A percentile compares a stretch with the other conserved stretches of the same genome.
Evolutionary conservation across 1,140 invertebrate genomes (phyloP).

Genomic region (Rhyzopertha dominica): DNA sequence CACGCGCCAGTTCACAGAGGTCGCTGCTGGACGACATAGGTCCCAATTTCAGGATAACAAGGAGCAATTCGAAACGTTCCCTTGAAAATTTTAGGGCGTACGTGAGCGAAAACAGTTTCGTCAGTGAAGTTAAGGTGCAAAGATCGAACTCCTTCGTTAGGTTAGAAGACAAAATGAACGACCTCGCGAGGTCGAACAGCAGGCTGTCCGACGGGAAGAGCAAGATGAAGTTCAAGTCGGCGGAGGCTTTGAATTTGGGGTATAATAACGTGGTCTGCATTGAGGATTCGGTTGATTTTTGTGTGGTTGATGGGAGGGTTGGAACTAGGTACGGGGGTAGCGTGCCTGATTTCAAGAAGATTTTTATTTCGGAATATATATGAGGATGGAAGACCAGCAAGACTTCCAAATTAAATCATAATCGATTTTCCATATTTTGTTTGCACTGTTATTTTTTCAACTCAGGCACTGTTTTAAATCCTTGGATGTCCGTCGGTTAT

Average conservation of each 20-base stretch:
- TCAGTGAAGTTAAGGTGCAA: constrained; percentile 22
- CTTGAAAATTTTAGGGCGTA: constrained; percentile 39
- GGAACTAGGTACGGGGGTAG: constrained; percentile 46
- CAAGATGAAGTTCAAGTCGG: constrained; percentile 26
- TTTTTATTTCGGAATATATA: constrained; percentile 53
- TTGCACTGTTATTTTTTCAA: too few species aligned
- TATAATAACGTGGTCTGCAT: constrained; percentile 14
- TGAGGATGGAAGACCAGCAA: too few species aligned
- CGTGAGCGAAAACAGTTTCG: constrained; percentile 21
- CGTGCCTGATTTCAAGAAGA: constrained; percentile 52
- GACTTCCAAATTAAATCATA: too few species aligned
- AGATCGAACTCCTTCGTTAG: constrained; percentile 39
- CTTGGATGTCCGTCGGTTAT: too few species aligned
- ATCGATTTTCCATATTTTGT: too few species aligned
- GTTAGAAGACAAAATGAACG: constrained; percentile 18
- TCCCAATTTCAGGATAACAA: constrained; percentile 28
- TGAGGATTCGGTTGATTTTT: constrained; percentile 13
- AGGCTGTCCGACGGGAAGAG: constrained; percentile 9
- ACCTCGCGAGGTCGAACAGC: background rate
- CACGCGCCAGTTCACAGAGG: background rate
- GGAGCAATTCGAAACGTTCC: constrained; percentile 40
- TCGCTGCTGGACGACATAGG: background rate
- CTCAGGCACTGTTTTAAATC: too few species aligned
- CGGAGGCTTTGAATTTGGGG: constrained; percentile 26
- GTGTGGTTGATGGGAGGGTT: constrained; percentile 33